Conservation (phyloP, 1,140 invertebrate genomes). For the Lerema accius region DNA sequence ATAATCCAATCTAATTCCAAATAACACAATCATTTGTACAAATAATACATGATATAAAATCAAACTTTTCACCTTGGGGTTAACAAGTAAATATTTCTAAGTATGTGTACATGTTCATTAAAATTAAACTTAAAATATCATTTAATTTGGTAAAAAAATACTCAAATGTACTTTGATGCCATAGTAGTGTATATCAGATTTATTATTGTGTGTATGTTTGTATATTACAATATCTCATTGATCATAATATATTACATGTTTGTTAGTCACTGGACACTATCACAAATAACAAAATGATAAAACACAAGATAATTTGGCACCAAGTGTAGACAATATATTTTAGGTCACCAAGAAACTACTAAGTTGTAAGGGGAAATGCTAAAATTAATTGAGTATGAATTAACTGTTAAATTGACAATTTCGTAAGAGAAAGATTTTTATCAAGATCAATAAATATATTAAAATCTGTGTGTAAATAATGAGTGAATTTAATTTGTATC, state of each 20-base stretch:
- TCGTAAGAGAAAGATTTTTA: constrained; percentile 12
- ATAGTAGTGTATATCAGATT: neutral
- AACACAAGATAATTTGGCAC: constrained; percentile 34
- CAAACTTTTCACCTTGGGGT: neutral
- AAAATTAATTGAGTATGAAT: neutral
- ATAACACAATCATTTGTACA: neutral
- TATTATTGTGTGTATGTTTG: neutral
- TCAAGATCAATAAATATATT: constrained; percentile 5
- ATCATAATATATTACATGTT: neutral
- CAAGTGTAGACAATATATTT: constrained; percentile 17
- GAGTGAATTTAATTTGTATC: constrained; percentile 32
- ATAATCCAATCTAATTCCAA: neutral
- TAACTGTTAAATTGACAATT: neutral
- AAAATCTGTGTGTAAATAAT: constrained; percentile 12
- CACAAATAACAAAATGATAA: neutral
- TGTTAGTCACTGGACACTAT: constrained; percentile 3
- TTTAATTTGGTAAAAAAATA: neutral
- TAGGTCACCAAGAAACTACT: neutral
- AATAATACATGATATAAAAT: neutral
- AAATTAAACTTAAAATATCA: neutral
- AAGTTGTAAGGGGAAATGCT: neutral
- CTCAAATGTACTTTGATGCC: neutral
- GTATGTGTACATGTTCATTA: neutral
- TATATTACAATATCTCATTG: too few species aligned
- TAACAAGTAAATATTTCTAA: too few species aligned